phyloP scores from a whole-genome alignment of 2,113 vertebrate species.

The Odontesthes bonariensis region DNA sequence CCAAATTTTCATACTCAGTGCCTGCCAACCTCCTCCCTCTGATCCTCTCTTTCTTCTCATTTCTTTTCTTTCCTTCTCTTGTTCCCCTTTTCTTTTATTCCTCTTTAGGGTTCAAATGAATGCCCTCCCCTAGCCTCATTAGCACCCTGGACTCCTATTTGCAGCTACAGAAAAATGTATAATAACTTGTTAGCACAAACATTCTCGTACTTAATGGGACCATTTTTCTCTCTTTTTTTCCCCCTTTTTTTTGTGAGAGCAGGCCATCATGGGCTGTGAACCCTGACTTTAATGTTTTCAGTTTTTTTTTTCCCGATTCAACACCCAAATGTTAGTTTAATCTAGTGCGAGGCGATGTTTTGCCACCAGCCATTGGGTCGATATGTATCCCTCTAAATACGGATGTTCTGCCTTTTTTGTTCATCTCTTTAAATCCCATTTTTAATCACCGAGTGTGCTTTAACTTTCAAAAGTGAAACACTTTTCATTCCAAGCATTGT shows the following conservation, averaged over 20 bases:
- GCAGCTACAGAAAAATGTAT: slow-evolving; percentile 73
- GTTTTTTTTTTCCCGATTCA: background rate
- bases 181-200: slow-evolving; percentile 76
- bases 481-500: background rate
- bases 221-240: slow-evolving; percentile 39
- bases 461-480: background rate
- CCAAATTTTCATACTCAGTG: slow-evolving; percentile 80
- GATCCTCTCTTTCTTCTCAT: slow-evolving; percentile 79
- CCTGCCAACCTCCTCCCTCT: slow-evolving; percentile 84
- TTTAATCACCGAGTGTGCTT: background rate
- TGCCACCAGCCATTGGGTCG: slow-evolving; percentile 17
- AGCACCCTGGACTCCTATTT: slow-evolving; percentile 76
- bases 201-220: slow-evolving; percentile 69
- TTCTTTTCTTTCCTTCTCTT: slow-evolving; percentile 71
- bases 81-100: slow-evolving; percentile 74
- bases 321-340: background rate
- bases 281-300: slow-evolving; percentile 30
- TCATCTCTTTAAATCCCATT: background rate
- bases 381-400: slow-evolving; percentile 12
- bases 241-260: slow-evolving; percentile 49
- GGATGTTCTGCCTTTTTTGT: background rate
- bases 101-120: slow-evolving; percentile 79
- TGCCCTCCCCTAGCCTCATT: slow-evolving; percentile 79
- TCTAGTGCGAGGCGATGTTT: slow-evolving; percentile 29
- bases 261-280: slow-evolving; percentile 37